Percentiles rank a stretch among this genome's conserved stretches.
phyloP scores from a whole-genome alignment of 2,888 invertebrate genomes.

The Diaprepes abbreviatus region DNA sequence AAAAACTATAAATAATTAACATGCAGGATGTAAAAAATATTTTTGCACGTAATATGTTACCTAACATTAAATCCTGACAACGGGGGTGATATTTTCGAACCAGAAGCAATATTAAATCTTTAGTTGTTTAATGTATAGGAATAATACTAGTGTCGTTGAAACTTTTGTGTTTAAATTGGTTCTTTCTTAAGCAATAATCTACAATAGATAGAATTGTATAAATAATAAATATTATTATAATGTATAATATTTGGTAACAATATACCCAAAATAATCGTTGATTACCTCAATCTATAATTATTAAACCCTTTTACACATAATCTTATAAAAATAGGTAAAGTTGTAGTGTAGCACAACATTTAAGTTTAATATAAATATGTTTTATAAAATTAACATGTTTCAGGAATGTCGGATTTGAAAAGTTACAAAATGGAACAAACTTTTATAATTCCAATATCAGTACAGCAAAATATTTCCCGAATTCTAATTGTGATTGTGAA shows the following conservation, averaged over 20 bases:
- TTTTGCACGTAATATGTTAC: slow-evolving; percentile 65
- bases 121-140: slow-evolving; percentile 53
- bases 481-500: too few relatives aligned
- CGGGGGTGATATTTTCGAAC: slow-evolving; percentile 68
- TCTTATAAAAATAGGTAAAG: slow-evolving; percentile 52
- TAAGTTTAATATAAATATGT: slow-evolving; percentile 33
- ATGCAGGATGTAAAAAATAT: slow-evolving; percentile 65
- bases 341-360: slow-evolving; percentile 53
- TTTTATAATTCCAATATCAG: too few relatives aligned
- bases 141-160: slow-evolving; percentile 19
- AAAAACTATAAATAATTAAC: slow-evolving; percentile 55
- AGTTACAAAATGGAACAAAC: too few relatives aligned
- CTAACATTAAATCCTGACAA: slow-evolving; percentile 54
- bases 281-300: slow-evolving; percentile 23
- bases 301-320: slow-evolving; percentile 17
- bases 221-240: slow-evolving; percentile 46
- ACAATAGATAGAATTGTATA: slow-evolving; percentile 58
- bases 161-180: slow-evolving; percentile 51
- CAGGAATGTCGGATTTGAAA: too few relatives aligned
- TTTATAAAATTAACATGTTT: too few relatives aligned
- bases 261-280: slow-evolving; percentile 26
- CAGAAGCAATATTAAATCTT: slow-evolving; percentile 66
- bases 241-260: slow-evolving; percentile 35
- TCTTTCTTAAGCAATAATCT: slow-evolving; percentile 62
- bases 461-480: too few relatives aligned